Evolutionary conservation across 2,888 invertebrate species (phyloP), one percentile per base, ranked within the genome.

Genomic region (Drosophila fungiperda): DNA sequence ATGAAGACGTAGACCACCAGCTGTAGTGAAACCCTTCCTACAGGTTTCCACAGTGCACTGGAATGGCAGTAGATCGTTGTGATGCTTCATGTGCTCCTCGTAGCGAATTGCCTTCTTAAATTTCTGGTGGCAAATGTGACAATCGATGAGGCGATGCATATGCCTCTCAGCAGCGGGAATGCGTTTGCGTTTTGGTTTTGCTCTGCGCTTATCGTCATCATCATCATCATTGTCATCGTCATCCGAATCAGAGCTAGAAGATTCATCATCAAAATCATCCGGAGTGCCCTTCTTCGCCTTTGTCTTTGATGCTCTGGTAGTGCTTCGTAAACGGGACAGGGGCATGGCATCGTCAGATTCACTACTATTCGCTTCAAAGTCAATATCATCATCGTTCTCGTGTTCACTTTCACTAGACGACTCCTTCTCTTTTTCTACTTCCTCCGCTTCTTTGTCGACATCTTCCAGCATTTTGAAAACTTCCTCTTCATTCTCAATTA

Each of bases 51-150:
- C 87, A 7, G 83, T 82, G 54, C 92, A 92, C 73, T 93, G 92
- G 73, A 91, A 91, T 23, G 92, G 91, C 53, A 92, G 68, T 17
- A 92, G 83, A 73, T 92, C 92, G 54, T 93, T 89, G 69, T 92
- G 93, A 23, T 89, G 88, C 36, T 91, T 92, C 92, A 92, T 92
- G 23, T 92, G 92, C 52, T 91, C 91, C 60, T 91, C 87, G 53
- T 93, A 91, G 26, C 91, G 86, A 40, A 87, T 84, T 7, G 83
- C 78, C 62, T 92, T 92, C 36, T 91, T 91, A 61, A 92, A 92
- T 38, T 87, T 91, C 66, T 92, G 92, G 17, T 92, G 91, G 36
- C 92, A 92, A 23, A 92, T 91, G 60, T 92, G 90, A 55, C 92
- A 92, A 36, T 92, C 89, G n/a, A 93, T 91, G 4, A 87, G 81